These are phyloP conservation scores for Brienomyrus brachyistius DNA, from an alignment of 2,113 vertebrate genomes.

Conservation along the genomic window DNA sequence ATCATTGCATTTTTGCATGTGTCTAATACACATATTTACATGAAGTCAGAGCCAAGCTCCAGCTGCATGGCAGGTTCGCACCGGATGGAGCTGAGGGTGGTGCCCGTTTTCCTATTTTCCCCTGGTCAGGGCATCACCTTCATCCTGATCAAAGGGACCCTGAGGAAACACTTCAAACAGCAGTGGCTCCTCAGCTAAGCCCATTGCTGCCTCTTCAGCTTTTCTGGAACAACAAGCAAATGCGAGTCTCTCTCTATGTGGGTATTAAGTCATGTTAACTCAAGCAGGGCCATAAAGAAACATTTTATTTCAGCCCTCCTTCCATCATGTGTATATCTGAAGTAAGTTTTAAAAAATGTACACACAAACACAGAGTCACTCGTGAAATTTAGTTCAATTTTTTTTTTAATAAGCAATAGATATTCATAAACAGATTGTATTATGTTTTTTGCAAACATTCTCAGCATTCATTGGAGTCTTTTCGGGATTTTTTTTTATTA, in stretches of 20 bases:
- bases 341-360: neutral
- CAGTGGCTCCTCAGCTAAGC: neutral
- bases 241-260: neutral
- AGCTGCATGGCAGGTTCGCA: neutral
- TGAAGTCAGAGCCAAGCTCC: neutral
- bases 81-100: neutral
- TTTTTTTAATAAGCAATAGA: neutral
- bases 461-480: neutral
- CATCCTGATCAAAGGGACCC: neutral
- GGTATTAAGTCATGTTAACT: neutral
- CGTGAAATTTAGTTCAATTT: neutral
- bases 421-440: neutral
- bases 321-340: neutral
- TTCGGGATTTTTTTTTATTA: neutral
- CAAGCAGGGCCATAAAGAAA: neutral
- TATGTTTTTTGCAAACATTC: neutral
- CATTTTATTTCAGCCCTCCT: neutral
- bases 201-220: neutral
- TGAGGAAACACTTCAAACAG: neutral
- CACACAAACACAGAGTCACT: neutral
- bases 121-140: neutral
- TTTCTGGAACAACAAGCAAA: neutral
- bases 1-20: neutral
- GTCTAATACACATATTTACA: neutral
- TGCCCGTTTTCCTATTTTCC: neutral